These are phyloP conservation scores for Cantharis nigra DNA, from an alignment of 2,888 invertebrate species.

Conservation along the genomic window DNA sequence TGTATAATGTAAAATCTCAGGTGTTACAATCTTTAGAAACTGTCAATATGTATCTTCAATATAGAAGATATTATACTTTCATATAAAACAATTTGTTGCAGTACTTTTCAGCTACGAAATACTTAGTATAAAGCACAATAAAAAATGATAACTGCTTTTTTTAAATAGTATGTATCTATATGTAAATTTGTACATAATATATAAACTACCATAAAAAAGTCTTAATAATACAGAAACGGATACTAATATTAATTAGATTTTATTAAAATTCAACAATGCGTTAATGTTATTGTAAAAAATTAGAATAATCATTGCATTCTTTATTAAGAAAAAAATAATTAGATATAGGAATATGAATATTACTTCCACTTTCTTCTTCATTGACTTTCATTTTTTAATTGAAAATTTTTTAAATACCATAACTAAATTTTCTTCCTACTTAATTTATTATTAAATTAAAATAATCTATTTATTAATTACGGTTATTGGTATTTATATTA, in stretches of 20 bases:
- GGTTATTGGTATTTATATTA: background rate
- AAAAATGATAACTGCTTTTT: too few relatives aligned
- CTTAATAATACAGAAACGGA: too few relatives aligned
- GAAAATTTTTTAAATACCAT: background rate
- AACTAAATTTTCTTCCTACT: background rate
- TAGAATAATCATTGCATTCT: background rate
- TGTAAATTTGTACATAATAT: background rate
- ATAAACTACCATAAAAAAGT: background rate
- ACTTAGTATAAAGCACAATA: too few relatives aligned
- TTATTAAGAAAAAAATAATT: background rate
- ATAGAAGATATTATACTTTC: background rate
- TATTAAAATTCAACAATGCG: background rate
- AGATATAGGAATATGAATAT: background rate
- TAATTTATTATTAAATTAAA: background rate
- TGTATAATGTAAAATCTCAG: background rate
- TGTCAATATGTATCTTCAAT: background rate
- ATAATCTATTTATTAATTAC: background rate
- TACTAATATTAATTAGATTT: background rate
- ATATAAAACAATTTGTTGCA: background rate
- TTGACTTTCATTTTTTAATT: background rate
- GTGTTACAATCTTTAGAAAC: background rate
- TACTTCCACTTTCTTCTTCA: background rate
- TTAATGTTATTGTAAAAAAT: background rate
- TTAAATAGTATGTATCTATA: too few relatives aligned
- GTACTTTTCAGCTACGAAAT: background rate